Percentiles rank a stretch among this genome's conserved stretches.
Evolutionary conservation across 1,140 invertebrate species (phyloP).

Genomic region (Campoletis sonorensis): DNA sequence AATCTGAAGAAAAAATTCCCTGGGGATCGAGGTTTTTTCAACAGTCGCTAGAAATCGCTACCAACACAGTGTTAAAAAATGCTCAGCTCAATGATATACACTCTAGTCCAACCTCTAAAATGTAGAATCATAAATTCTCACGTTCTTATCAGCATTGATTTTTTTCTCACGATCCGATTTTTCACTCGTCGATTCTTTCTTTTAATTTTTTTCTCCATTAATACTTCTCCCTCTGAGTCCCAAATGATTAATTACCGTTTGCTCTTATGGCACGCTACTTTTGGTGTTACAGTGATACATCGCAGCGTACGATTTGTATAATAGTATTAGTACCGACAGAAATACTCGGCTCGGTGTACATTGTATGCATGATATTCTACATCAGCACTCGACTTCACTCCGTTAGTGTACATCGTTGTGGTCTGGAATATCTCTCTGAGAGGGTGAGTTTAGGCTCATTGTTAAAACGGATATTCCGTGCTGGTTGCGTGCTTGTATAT

Average conservation of each 20-base stretch:
- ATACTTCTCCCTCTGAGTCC: constrained; percentile 52
- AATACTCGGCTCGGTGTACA: not conserved
- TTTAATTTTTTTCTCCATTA: not conserved
- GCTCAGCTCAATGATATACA: too few species aligned
- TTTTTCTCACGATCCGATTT: too few species aligned
- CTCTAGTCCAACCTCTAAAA: too few species aligned
- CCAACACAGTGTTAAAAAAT: too few species aligned
- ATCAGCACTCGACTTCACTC: constrained; percentile 7
- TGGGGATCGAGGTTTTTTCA: too few species aligned
- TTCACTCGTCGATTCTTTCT: not conserved
- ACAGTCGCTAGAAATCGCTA: too few species aligned
- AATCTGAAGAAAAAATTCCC: not conserved
- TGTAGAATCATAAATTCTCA: too few species aligned
- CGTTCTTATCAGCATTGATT: too few species aligned
- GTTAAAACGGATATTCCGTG: constrained; percentile 73
- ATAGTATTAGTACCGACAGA: constrained; percentile 21
- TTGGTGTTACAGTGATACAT: constrained; percentile 36
- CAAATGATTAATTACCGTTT: constrained; percentile 75
- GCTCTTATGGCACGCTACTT: constrained; percentile 63
- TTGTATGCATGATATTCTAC: constrained; percentile 15
- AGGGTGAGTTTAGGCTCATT: constrained; percentile 62
- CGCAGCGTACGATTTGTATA: not conserved
- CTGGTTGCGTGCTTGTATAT: constrained; percentile 54
- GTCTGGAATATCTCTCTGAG: constrained; percentile 37
- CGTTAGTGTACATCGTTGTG: not conserved